Conservation (phyloP, 2,797 vertebrate species). For the Megaceryle alcyon region DNA sequence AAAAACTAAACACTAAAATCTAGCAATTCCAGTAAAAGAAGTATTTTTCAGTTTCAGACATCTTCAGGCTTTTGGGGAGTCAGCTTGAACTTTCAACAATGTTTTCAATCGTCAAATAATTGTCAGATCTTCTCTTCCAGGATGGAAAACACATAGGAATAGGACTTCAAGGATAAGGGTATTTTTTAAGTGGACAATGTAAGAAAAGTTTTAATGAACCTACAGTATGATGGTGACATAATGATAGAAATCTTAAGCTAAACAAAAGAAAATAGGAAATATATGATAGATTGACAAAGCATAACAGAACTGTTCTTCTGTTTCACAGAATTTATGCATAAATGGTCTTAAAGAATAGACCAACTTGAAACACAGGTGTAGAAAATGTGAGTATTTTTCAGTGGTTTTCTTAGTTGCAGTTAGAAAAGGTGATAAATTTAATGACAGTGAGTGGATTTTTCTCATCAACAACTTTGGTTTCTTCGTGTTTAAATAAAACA, state of each 20-base stretch:
- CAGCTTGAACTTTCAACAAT: neutral
- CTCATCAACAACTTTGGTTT: neutral
- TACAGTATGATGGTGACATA: neutral
- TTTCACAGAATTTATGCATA: neutral
- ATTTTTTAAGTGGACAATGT: neutral
- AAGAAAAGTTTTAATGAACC: neutral
- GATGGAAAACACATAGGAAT: neutral
- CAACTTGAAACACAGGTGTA: neutral
- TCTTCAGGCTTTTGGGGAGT: neutral
- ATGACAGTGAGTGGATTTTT: neutral
- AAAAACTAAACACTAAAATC: neutral
- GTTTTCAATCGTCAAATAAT: neutral
- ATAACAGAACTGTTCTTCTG: neutral
- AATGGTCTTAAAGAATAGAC: neutral
- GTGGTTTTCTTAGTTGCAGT: neutral
- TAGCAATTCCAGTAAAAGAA: neutral
- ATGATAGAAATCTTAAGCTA: neutral
- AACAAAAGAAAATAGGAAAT: neutral
- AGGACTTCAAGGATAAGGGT: neutral
- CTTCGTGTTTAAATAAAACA: neutral
- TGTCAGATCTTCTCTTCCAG: neutral
- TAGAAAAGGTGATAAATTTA: neutral
- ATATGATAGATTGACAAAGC: neutral
- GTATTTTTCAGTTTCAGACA: neutral
- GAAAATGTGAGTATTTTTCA: neutral